Base-by-base conservation (phyloP, 2,888 invertebrate species). In the Drosophila limbata region DNA sequence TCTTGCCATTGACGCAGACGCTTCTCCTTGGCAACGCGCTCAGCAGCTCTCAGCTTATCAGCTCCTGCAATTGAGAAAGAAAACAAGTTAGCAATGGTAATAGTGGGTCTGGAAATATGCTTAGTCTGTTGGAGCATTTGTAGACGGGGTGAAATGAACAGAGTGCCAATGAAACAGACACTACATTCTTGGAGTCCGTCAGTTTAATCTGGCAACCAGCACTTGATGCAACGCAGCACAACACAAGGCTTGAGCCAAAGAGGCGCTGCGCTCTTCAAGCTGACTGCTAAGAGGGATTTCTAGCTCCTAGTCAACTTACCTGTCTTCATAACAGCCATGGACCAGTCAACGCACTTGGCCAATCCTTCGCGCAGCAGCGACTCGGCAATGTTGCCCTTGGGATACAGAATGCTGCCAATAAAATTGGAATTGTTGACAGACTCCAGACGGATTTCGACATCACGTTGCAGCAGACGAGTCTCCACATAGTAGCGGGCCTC, bases 401-500 rank as follows among this genome's bases (percentile, higher is more conserved):
- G 99, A 93, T 98, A 98, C 50, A 98, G 90, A 79, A 99, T 96
- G 33, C 97, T 97, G 39, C 99, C 99, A 63, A 99, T 96, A 88
- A 98, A 97, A 92, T 98, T 98, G 88, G 96, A 96, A 92, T 98
- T 99, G 88, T 97, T 97, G 0, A 97, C 96, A 0, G 98, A 97
- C 90, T 99, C 98, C 45, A 99, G 93, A 37, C 98, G 94, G 17
- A 98, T 95, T 91, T 98, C 96, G 0, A 98, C 95, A 91, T 98
- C 97, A 86, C 97, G 95, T 90, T 99, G 99, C 40, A 99, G 94
- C 6, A 99, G 94, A 51, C 97, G 95, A 2, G 96, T 95, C 92
- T 99, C 99, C 1, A 98, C 96, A 92, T 97, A 99, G 93, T 95
- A 99, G 69, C 96, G 96, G 0, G 99, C 99, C 93, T 99, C 98